Evolutionary conservation across 2,113 vertebrate species (phyloP).

Genomic region (Nothocercus nigrocapillus): DNA sequence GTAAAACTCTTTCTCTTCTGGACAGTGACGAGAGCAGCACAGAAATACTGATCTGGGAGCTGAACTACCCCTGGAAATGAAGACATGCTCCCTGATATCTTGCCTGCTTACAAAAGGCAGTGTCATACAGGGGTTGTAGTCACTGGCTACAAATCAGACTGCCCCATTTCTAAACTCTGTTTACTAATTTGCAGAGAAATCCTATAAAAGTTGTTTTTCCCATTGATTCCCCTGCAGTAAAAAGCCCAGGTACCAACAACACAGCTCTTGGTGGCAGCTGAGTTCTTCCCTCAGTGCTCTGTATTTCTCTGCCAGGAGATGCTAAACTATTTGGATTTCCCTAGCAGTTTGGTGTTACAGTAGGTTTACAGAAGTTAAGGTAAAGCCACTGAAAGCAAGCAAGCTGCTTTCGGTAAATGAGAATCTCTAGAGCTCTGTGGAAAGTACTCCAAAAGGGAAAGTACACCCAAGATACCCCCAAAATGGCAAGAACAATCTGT

Average conservation of each 20-base stretch:
- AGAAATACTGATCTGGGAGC: neutral
- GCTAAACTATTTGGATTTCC: neutral
- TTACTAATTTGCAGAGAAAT: neutral
- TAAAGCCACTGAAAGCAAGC: neutral
- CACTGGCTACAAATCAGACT: neutral
- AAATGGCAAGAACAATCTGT: neutral
- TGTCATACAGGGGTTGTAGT: neutral
- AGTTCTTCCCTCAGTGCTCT: neutral
- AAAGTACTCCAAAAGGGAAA: neutral
- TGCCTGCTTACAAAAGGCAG: neutral
- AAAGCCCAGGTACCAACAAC: neutral
- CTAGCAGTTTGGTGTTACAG: neutral
- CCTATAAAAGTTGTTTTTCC: neutral
- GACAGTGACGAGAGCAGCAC: neutral
- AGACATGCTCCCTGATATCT: neutral
- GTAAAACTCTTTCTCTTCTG: neutral
- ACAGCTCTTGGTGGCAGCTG: neutral
- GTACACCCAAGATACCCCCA: neutral
- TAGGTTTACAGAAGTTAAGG: neutral
- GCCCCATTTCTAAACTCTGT: neutral
- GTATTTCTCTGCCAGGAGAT: neutral
- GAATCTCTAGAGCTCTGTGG: neutral
- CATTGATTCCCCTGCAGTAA: neutral
- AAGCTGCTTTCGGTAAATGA: neutral
- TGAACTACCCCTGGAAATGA: neutral